phyloP scores from a whole-genome alignment of 2,888 invertebrate species.

The Sarcophaga variegata region DNA sequence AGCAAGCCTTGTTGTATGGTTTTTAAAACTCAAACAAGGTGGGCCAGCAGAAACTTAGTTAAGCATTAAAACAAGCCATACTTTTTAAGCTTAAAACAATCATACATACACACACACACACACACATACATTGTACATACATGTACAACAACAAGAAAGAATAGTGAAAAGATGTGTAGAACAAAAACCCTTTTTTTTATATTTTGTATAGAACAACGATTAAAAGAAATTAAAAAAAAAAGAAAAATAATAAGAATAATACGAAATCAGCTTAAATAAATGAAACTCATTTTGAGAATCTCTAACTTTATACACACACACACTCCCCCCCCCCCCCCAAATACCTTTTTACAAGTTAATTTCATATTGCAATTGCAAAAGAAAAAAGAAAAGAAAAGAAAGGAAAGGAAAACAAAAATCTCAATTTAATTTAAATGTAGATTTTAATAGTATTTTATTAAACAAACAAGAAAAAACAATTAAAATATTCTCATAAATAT shows the following conservation, averaged over 20 bases:
- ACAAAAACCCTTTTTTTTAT: not conserved
- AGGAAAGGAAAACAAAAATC: not conserved
- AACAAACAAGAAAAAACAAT: not conserved
- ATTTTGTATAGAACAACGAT: not conserved
- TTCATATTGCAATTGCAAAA: slow-evolving; percentile 37
- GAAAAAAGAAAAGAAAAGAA: slow-evolving; percentile 42
- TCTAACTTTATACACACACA: slow-evolving; percentile 19
- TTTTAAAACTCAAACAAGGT: slow-evolving; percentile 4
- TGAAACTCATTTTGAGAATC: slow-evolving; percentile 70
- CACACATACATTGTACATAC: not conserved
- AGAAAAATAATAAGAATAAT: not conserved
- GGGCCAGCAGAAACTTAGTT: slow-evolving; percentile 36
- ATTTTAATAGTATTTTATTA: not conserved
- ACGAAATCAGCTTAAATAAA: slow-evolving; percentile 68
- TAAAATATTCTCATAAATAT: no score
- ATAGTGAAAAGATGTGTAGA: no score
- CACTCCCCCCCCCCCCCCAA: not conserved
- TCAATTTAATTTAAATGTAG: not conserved
- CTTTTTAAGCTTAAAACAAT: slow-evolving; percentile 58
- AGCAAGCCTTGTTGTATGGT: not conserved
- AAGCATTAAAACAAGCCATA: slow-evolving; percentile 64
- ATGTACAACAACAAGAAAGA: not conserved
- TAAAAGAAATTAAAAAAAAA: not conserved
- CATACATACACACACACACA: not conserved
- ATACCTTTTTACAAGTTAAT: slow-evolving; percentile 18